phyloP scores from a whole-genome alignment of 2,797 vertebrate species.

The Synaphobranchus kaupii region DNA sequence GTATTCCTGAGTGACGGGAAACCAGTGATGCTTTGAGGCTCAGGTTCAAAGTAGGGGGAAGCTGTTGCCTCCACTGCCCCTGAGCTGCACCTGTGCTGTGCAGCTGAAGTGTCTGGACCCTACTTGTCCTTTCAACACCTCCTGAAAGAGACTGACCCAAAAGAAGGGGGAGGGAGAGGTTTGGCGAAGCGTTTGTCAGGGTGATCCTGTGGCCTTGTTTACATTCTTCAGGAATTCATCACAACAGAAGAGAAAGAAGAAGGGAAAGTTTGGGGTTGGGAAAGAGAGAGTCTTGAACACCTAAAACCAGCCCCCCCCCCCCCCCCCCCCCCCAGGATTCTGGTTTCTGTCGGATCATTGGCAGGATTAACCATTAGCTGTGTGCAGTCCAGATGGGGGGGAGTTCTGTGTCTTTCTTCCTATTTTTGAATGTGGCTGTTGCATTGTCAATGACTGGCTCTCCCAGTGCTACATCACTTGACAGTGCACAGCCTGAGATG shows the following conservation, averaged over 20 bases:
- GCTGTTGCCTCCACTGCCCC: constrained; percentile 60
- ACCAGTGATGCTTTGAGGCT: constrained; percentile 68
- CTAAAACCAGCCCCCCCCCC: constrained; percentile 40
- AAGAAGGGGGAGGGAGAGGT: background rate
- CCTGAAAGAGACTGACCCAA: constrained; percentile 48
- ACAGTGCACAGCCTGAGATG: constrained; percentile 16
- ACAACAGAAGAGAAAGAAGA: constrained; percentile 51
- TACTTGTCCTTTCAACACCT: constrained; percentile 40
- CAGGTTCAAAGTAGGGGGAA: constrained; percentile 74
- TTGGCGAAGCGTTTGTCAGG: constrained; percentile 52
- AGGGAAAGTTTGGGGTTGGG: constrained; percentile 16
- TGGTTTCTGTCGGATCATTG: background rate
- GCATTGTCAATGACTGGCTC: constrained; percentile 8
- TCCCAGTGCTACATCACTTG: background rate
- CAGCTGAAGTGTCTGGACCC: constrained; percentile 38
- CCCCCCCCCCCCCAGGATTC: background rate
- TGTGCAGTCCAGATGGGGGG: background rate
- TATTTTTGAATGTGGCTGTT: constrained; percentile 27
- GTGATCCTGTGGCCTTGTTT: constrained; percentile 61
- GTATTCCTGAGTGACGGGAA: constrained; percentile 65
- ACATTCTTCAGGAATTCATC: constrained; percentile 64
- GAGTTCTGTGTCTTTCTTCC: background rate
- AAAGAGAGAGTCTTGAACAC: constrained; percentile 59
- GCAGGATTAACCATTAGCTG: constrained; percentile 3
- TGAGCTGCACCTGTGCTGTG: constrained; percentile 74